Base-by-base conservation (phyloP, 2,888 invertebrate genomes). In the Hypercompe scribonia region DNA sequence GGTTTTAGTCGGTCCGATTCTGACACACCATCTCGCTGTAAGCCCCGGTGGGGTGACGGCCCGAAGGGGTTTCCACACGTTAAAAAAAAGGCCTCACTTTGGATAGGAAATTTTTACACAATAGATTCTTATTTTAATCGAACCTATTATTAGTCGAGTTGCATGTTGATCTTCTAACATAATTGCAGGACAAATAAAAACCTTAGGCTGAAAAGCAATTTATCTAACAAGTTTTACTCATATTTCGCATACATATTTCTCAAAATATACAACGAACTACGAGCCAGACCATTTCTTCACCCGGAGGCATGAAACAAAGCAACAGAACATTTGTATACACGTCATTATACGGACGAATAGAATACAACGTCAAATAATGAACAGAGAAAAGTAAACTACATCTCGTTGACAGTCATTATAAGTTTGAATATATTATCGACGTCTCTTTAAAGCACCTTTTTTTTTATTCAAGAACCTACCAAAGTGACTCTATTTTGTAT, bases 271-370 rank as follows among this genome's bases (percentile, higher is more conserved):
- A 46, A 66, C 42, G 33, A 65, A 31, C 18, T 4, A 42, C 21
- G 24, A 18, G n/a, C 21, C 3, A 65, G 18, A 65, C 3, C 18
- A 28, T 28, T 31, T 31, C 24, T 46, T 66, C 31, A 46, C 61
- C 46, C 50, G 31, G 1, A 18, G 58, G 24, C 42, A 42, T 1
- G 31, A 61, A 58, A 63, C 65, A 70, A 31, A 31, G 21, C 46
- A 18, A 46, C 50, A 71, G 39, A 36, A 34, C 36, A 46, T 72
- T 63, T 61, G 61, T 46, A 72, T 42, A 70, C 65, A 65, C 65
- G 64, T 71, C 73, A 63, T 73, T 73, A 73, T 42, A 72, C n/a
- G 50, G 36, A 65, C 64, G 39, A 33, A 24, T 31, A 36, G 68
- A 65, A 39, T 39, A 46, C 64, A 21, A 50, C 1, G 36, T 39